Evolutionary conservation across 1,140 invertebrate species (phyloP).

Genomic region (Drusus annulatus): DNA sequence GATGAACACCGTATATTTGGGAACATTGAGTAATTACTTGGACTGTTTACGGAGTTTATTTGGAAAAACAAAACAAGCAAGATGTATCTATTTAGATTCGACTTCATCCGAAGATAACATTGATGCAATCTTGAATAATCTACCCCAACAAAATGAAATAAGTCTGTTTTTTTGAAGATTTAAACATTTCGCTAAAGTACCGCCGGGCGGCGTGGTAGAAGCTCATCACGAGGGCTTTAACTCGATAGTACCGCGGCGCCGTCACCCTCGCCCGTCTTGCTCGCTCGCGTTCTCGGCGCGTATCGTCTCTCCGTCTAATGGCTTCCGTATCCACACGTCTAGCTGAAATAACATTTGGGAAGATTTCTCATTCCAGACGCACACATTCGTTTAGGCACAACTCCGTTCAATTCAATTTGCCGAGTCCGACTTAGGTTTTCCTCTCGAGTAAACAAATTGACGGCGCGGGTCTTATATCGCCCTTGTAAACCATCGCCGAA

Average conservation of each 20-base stretch:
- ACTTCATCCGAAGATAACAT: no score
- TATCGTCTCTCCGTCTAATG: conserved; percentile 16
- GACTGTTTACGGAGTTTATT: no score
- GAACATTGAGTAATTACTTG: no score
- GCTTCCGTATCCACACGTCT: conserved; percentile 34
- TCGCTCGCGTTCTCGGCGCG: neutral
- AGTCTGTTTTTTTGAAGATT: no score
- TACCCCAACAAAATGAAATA: no score
- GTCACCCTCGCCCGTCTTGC: neutral
- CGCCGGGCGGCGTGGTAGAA: neutral
- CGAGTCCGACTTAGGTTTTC: conserved; percentile 28
- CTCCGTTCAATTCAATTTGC: conserved; percentile 32
- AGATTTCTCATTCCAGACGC: conserved; percentile 29
- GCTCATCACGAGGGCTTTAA: conserved; percentile 22
- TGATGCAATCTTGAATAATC: no score
- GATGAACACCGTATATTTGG: no score
- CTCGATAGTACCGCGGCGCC: conserved; percentile 6
- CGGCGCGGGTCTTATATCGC: conserved; percentile 11
- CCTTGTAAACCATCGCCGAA: conserved; percentile 15
- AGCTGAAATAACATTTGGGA: conserved; percentile 23
- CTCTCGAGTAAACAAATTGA: conserved; percentile 28
- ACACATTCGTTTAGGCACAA: conserved; percentile 35
- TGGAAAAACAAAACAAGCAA: no score
- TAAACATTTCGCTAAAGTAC: neutral
- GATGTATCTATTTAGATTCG: no score